These are phyloP conservation scores for Momotus momota DNA, from an alignment of 2,797 vertebrate genomes.

Conservation along the genomic window DNA sequence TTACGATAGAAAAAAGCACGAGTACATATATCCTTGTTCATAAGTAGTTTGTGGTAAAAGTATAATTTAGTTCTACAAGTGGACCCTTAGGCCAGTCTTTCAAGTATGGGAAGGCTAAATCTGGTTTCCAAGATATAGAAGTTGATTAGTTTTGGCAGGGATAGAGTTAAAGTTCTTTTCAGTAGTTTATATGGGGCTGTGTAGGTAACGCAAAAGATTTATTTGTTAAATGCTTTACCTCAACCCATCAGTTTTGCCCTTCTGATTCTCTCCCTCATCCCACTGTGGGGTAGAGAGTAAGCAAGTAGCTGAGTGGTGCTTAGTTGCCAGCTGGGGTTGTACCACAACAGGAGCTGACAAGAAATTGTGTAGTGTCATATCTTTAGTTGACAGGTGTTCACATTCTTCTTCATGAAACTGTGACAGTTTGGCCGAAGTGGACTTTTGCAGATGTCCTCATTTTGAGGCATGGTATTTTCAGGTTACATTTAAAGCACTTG, in stretches of 20 bases:
- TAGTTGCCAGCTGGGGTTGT: background rate
- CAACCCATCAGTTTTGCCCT: fast-evolving
- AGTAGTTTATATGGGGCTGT: background rate
- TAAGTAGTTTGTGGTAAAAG: background rate
- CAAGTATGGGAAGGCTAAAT: background rate
- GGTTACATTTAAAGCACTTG: background rate
- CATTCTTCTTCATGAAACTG: background rate
- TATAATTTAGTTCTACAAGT: background rate
- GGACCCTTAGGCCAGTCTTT: background rate
- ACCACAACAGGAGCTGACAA: background rate
- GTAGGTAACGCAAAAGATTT: background rate
- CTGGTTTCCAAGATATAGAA: background rate
- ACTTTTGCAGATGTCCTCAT: background rate
- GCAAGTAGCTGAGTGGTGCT: background rate
- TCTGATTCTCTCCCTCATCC: background rate
- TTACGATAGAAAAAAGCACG: background rate
- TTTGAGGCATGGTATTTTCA: background rate
- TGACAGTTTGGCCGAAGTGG: background rate
- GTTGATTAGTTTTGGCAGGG: background rate
- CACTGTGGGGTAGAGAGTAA: background rate
- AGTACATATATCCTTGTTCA: background rate
- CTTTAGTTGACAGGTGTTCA: fast-evolving
- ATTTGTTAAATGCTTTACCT: background rate
- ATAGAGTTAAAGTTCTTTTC: background rate
- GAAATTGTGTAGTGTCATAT: background rate